Evolutionary conservation across 2,113 vertebrate species (phyloP).

Genomic region (Rhegmatorhina hoffmannsi): DNA sequence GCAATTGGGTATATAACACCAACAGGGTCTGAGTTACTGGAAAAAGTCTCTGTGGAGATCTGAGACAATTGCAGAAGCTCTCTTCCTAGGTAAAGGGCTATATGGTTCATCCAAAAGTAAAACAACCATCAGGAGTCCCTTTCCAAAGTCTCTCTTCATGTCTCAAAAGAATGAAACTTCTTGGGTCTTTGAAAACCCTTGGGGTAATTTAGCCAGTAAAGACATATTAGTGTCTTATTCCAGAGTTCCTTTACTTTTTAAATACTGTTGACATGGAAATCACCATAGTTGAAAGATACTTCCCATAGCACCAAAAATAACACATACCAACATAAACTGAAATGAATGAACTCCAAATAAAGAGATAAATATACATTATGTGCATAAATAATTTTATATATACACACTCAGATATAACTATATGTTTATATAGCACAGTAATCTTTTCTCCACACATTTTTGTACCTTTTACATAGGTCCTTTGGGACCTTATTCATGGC

Average conservation of each 20-base stretch:
- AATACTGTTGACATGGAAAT: background rate
- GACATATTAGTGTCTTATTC: background rate
- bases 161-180: background rate
- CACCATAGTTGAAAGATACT: background rate
- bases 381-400: background rate
- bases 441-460: background rate
- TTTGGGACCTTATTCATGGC: background rate
- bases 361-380: background rate
- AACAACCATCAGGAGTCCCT: background rate
- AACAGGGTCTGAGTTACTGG: background rate
- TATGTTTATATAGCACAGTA: background rate
- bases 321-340: background rate
- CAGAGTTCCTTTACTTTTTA: background rate
- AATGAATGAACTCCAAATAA: background rate
- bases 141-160: background rate
- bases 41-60: background rate
- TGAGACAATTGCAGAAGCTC: conserved; percentile 12
- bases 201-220: background rate
- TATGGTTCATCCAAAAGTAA: background rate
- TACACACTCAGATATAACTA: background rate
- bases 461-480: background rate
- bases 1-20: background rate
- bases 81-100: background rate
- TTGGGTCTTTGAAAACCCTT: background rate
- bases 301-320: background rate